Evolutionary conservation across 1,140 invertebrate species (phyloP), one percentile per base, ranked within the genome.

Genomic region (Steinernema feltiae): DNA sequence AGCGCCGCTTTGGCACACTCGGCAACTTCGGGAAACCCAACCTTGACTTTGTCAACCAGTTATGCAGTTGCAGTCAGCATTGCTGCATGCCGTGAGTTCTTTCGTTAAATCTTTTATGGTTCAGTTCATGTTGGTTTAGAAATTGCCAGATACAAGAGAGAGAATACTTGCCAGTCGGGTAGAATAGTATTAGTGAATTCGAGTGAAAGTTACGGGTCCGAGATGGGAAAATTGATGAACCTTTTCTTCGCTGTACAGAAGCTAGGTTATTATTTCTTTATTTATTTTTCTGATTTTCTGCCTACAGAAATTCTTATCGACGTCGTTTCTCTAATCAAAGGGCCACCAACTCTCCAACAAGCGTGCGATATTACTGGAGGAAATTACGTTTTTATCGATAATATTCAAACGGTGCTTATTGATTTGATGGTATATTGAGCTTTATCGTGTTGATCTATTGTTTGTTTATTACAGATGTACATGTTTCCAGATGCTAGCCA

Each of bases 291-390:
- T n/a, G n/a, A n/a, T n/a, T n/a, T n/a, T n/a, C n/a, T n/a, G n/a
- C n/a, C n/a, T n/a, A n/a, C n/a, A n/a, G 53, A 41, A 24, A 63
- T 80, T 30, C 63, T 72, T 7, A 72, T 80, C 30, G 63, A 77
- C 70, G 81, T 73, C 18, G 74, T 69, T 12, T 74, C 70, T n/a
- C 69, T 80, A 48, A 78, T 71, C 46, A 48, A 70, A 35, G 69
- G 63, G 32, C 77, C 81, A 35, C 80, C 80, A 30, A 82, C 78
- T 63, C 48, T 81, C 27, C 80, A 82, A 30, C 72, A 80, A 35
- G 80, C 77, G 24, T 74, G 78, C 48, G 79, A 80, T 41, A 80
- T 80, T 15, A 82, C 79, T 29, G 31, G 31, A 12, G 79, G 79
- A 17, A 48, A 69, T 1, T 30, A 80, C 48, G 71, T 80, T 18